Evolutionary conservation across 30 jellyfish, hydroid and myxozoan genomes (phyloP).

Genomic region (Hydractinia symbiolongicarpus): DNA sequence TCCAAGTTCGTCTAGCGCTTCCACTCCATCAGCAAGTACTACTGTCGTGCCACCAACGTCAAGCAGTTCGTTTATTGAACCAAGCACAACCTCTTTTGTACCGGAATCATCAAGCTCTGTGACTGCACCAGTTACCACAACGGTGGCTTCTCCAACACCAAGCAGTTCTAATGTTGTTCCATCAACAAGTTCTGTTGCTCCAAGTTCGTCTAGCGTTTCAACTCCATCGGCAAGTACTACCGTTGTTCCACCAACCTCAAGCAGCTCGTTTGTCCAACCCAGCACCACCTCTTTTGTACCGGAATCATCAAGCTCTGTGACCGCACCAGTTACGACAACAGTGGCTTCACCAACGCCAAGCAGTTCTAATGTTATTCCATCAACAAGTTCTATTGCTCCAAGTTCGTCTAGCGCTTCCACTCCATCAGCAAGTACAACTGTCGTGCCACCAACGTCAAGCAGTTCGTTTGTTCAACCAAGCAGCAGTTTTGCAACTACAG

Average conservation of each 20-base stretch:
- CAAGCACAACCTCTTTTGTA: constrained; percentile 23
- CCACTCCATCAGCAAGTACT: constrained; percentile 21
- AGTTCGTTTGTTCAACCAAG: not conserved
- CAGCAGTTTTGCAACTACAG: not conserved
- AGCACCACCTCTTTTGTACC: constrained; percentile 23
- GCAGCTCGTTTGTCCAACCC: constrained; percentile 15
- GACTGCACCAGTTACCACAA: constrained; percentile 11
- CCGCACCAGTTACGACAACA: constrained; percentile 19
- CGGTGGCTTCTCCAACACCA: constrained; percentile 28
- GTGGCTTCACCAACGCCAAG: constrained; percentile 18
- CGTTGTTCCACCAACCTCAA: constrained; percentile 10
- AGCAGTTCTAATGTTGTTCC: not conserved
- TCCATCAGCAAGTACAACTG: constrained; percentile 11
- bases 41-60: constrained; percentile 11
- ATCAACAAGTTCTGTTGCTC: not conserved
- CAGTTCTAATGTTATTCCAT: not conserved
- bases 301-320: not conserved
- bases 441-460: constrained; percentile 14
- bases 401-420: constrained; percentile 31
- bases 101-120: constrained; percentile 11
- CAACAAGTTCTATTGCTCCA: constrained; percentile 20
- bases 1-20: constrained; percentile 16
- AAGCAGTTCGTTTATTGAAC: constrained; percentile 7
- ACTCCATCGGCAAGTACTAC: constrained; percentile 25
- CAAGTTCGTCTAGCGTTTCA: not conserved